A percentile compares a stretch with the other conserved stretches of the same genome.
These are phyloP conservation scores for Triplophysa tibetana DNA, from an alignment of 2,113 vertebrate genomes.

Conservation along the genomic window DNA sequence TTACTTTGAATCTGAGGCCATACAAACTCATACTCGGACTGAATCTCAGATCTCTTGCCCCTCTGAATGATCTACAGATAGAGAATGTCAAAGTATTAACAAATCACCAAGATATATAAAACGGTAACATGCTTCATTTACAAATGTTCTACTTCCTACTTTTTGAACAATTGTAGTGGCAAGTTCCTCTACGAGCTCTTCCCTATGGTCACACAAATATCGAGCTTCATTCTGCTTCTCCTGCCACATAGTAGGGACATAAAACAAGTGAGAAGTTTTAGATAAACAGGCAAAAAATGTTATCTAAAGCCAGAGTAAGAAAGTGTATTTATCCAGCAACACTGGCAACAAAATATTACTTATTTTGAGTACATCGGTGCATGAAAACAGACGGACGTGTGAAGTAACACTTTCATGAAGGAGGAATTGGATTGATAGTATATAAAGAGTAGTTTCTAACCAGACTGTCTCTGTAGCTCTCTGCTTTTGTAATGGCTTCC, in stretches of 20 bases:
- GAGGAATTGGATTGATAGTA: not conserved
- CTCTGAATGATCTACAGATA: slow-evolving; percentile 86
- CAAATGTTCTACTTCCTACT: slow-evolving; percentile 69
- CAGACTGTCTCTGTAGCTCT: slow-evolving; percentile 90
- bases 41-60: slow-evolving; percentile 83
- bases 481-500: slow-evolving; percentile 93
- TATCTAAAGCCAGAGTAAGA: not conserved
- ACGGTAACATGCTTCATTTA: not conserved
- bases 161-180: slow-evolving; percentile 94
- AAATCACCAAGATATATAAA: no score
- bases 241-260: slow-evolving; percentile 62
- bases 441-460: slow-evolving; percentile 67
- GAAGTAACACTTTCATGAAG: not conserved
- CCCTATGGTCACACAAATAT: slow-evolving; percentile 92
- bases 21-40: slow-evolving; percentile 76
- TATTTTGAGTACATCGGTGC: not conserved
- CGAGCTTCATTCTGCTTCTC: slow-evolving; percentile 96
- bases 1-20: slow-evolving; percentile 75
- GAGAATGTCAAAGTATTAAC: not conserved
- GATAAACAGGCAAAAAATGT: slow-evolving; percentile 10
- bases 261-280: slow-evolving; percentile 11
- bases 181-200: slow-evolving; percentile 94
- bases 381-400: not conserved
- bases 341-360: no score
- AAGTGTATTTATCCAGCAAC: not conserved